phyloP scores from a whole-genome alignment of 2,888 invertebrate genomes.

The Ormyrus pomaceus region DNA sequence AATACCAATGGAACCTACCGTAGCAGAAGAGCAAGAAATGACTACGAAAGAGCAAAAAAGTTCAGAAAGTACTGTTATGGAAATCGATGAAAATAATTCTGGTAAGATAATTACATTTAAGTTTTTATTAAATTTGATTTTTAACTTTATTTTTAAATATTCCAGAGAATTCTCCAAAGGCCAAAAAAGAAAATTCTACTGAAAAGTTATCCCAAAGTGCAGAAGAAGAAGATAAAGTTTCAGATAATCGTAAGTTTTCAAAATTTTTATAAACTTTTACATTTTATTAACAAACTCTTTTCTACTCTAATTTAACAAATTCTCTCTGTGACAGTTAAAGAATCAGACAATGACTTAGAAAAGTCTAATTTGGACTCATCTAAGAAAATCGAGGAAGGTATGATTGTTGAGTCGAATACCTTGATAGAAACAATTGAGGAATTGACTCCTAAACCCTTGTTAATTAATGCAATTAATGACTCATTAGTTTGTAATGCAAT shows the following conservation, averaged over 20 bases:
- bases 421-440: slow-evolving; percentile 44
- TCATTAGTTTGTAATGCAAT: slow-evolving; percentile 22
- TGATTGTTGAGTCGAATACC: slow-evolving; percentile 46
- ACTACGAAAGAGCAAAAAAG: slow-evolving; percentile 26
- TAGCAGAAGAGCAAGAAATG: slow-evolving; percentile 62
- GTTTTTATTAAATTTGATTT: not conserved
- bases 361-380: slow-evolving; percentile 37
- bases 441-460: slow-evolving; percentile 33
- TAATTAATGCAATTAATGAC: slow-evolving; percentile 16
- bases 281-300: slow-evolving; percentile 7
- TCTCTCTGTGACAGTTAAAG: slow-evolving; percentile 57
- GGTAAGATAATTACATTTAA: slow-evolving; percentile 31
- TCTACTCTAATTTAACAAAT: slow-evolving; percentile 7
- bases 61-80: slow-evolving; percentile 40
- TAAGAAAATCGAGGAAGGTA: slow-evolving; percentile 46
- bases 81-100: slow-evolving; percentile 40
- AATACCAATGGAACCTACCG: slow-evolving; percentile 60
- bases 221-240: slow-evolving; percentile 15
- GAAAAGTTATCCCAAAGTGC: slow-evolving; percentile 13
- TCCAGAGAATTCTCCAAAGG: slow-evolving; percentile 22
- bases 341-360: slow-evolving; percentile 50
- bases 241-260: slow-evolving; percentile 37
- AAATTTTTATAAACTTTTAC: slow-evolving; percentile 26
- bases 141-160: not conserved
- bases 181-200: slow-evolving; percentile 24